Conservation (phyloP, 2,888 invertebrate species). For the Temnothorax ravouxi region DNA sequence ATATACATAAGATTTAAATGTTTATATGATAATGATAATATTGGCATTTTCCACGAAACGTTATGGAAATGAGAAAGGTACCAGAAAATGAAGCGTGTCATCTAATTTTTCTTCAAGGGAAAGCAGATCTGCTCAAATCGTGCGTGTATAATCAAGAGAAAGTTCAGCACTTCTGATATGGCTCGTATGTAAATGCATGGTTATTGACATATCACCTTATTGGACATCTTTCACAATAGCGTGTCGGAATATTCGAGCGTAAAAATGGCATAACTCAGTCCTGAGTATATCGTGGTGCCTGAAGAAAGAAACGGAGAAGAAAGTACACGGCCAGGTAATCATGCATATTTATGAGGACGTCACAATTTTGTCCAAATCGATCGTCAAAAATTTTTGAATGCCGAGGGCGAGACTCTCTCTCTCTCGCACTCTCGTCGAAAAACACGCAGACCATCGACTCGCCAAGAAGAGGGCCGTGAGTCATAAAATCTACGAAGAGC, state of each 20-base stretch:
- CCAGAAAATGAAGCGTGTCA: neutral
- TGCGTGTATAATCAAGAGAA: constrained; percentile 20
- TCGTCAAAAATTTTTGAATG: constrained; percentile 53
- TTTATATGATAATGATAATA: neutral
- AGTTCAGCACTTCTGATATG: neutral
- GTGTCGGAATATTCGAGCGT: neutral
- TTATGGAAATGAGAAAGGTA: neutral
- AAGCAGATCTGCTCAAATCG: neutral
- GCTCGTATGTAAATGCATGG: constrained; percentile 12
- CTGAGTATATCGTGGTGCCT: neutral
- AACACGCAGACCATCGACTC: neutral
- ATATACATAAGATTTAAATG: neutral
- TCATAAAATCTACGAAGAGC: constrained; percentile 71
- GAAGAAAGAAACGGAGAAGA: constrained; percentile 4
- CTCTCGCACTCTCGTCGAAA: neutral
- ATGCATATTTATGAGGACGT: constrained; percentile 60
- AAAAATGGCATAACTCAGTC: neutral
- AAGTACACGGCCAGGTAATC: constrained; percentile 1
- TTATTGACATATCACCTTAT: constrained; percentile 38
- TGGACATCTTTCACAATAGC: constrained; percentile 12
- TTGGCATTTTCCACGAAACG: neutral
- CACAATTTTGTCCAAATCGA: constrained; percentile 27
- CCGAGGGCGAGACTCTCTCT: neutral
- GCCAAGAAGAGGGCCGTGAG: constrained; percentile 14
- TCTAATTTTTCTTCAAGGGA: neutral